Evolutionary conservation across 2,888 invertebrate genomes (phyloP), one percentile per base, ranked within the genome.

Genomic region (Drosophila antonietae): DNA sequence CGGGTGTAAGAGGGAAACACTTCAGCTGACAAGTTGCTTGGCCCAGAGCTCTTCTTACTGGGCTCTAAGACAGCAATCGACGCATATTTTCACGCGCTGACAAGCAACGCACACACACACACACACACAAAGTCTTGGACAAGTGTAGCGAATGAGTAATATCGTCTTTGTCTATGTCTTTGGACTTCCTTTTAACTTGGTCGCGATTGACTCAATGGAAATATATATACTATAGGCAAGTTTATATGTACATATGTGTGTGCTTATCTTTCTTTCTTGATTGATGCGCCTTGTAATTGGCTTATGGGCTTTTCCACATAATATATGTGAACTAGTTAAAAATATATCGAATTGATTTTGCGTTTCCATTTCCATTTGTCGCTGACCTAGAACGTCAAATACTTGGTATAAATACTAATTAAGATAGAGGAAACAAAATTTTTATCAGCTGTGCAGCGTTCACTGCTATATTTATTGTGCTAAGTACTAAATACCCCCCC

Each of bases 251-350:
- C n/a, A n/a, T n/a, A 39, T 59, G n/a, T 61, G 59, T 60, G 39
- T 62, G 2, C 18, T 46, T 46, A 47, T 62, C 53, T 59, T 49
- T 61, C 46, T 53, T 39, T 68, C 73, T 89, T 89, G 89, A 85
- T 84, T 73, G 82, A 89, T 89, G 88, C 79, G 57, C 55, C 71
- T 51, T 79, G 68, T 84, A 81, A 84, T 89, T 89, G 89, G 89
- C 85, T 89, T 89, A 88, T 84, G 52, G 51, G 76, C 80, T 77
- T 58, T 67, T 41, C 47, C 52, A 2, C 60, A 75, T 60, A 47
- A 79, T 58, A 46, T 23, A 23, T 4, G 2, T 62, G 62, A 63
- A 66, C 75, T 60, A 55, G 80, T 60, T 80, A 60, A 46, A 69
- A 69, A 63, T 57, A 69, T 57, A 41, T 18, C 31, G 51, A 64